Evolutionary conservation across 2,797 vertebrate species (phyloP).

Genomic region (Myotis vivesi): DNA sequence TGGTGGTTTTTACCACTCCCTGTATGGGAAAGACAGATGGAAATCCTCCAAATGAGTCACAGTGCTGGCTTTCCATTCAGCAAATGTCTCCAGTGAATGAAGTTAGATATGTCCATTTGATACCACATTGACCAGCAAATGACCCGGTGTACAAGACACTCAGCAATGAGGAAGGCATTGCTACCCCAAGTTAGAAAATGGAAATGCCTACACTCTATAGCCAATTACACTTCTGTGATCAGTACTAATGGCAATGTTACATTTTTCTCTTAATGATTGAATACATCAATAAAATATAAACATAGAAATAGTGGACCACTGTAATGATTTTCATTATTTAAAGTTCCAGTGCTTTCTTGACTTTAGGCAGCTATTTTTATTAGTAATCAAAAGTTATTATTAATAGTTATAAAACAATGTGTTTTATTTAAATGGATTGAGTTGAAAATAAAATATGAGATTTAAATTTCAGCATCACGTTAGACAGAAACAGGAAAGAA

Average conservation of each 20-base stretch:
- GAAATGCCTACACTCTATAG: not conserved
- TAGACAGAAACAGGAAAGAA: no score
- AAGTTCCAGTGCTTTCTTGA: not conserved
- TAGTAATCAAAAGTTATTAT: not conserved
- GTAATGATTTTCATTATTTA: constrained; percentile 23
- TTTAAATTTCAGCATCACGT: no score
- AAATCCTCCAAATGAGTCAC: constrained; percentile 40
- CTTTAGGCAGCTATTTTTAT: not conserved
- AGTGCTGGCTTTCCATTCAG: constrained; percentile 42
- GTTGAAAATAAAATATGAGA: no score
- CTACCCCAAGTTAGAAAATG: not conserved
- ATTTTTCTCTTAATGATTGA: not conserved
- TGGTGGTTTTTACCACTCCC: constrained; percentile 37
- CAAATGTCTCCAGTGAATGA: not conserved
- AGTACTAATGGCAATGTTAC: not conserved
- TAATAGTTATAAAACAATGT: not conserved
- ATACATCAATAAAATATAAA: constrained; percentile 7
- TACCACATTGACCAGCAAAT: not conserved
- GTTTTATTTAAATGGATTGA: no score
- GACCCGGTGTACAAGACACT: not conserved
- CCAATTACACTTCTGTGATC: not conserved
- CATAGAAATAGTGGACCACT: not conserved
- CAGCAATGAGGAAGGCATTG: not conserved
- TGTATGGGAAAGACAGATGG: constrained; percentile 29
- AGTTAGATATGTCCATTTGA: not conserved